Base-by-base conservation (phyloP, 2,888 invertebrate species). In the Aphidius colemani region DNA sequence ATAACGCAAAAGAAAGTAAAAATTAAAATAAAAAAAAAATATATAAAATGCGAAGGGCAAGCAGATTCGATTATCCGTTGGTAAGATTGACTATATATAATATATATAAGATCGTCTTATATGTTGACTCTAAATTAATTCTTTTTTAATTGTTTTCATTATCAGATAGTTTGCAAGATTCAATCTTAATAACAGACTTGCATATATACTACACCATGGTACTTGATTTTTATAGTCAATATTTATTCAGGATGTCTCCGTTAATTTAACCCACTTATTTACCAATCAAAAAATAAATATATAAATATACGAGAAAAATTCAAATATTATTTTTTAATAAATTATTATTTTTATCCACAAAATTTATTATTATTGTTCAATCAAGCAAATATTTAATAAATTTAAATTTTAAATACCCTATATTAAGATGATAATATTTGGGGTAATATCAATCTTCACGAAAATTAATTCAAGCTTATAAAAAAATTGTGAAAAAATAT, bases 141-240 rank as follows among this genome's bases (percentile, higher is more conserved):
- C 60, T 50, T 48, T 53, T 61, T 64, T 64, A 61, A 64, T 61
- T 64, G 61, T 60, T 64, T 64, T 51, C 57, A 57, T 61, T 64
- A 64, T 64, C 64, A 61, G 61, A 61, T 56, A 57, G 51, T 46
- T 57, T 40, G 41, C 41, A 60, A 56, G 46, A 57, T 64, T 57
- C 61, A 13, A 61, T 61, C 61, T 64, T 64, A 64, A 64, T 64
- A 64, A 64, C 57, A 60, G 64, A 64, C 57, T 51, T 64, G 30
- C 30, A 30, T 30, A 18, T 18, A 13, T 13, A 13, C 30, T 30
- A 30, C 57, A 61, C 57, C 30, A 51, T 51, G 53, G 46, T 40
- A 59, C 30, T 30, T 49, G 39, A 56, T 56, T 46, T 56, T 64
- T 64, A 56, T 57, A 61, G 61, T 64, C 64, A 64, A 64, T 61